Conservation (phyloP, 2,888 invertebrate genomes). For the Drosophila atripex region DNA sequence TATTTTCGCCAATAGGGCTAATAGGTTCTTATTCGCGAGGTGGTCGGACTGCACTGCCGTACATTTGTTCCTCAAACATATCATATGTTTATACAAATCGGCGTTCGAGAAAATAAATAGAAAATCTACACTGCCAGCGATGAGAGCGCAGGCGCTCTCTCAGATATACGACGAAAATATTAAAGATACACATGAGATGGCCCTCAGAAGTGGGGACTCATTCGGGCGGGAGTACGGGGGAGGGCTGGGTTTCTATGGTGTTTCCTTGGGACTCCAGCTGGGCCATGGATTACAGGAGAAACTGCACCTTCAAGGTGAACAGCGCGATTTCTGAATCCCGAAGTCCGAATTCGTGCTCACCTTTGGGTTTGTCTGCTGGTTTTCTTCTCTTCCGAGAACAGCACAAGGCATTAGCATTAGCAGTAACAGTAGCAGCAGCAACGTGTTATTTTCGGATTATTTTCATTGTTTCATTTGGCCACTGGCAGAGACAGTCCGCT, state of each 20-base stretch:
- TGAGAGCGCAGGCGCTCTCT: conserved; percentile 67
- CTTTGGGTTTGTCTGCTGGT: conserved; percentile 30
- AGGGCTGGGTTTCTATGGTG: background rate
- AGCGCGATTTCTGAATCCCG: conserved; percentile 16
- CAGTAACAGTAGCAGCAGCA: conserved; percentile 16
- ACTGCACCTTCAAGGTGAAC: conserved; percentile 6
- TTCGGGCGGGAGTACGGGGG: background rate
- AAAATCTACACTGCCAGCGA: conserved; percentile 5
- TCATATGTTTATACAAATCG: conserved; percentile 25
- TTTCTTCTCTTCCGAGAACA: conserved; percentile 31
- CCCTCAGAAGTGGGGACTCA: background rate
- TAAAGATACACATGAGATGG: conserved; percentile 60
- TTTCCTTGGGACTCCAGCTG: conserved; percentile 10
- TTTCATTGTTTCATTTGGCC: conserved; percentile 37
- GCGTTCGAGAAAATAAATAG: conserved; percentile 26
- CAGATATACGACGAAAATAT: conserved; percentile 53
- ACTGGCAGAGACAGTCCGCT: conserved; percentile 15
- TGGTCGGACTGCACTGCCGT: conserved; percentile 13
- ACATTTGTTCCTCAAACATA: conserved; percentile 25
- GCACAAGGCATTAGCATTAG: conserved; percentile 19
- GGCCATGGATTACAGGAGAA: conserved; percentile 13
- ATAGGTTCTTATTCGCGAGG: conserved; percentile 1
- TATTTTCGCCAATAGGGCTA: background rate
- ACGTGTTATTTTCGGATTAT: conserved; percentile 42
- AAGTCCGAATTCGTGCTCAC: conserved; percentile 14